Evolutionary conservation across 2,888 invertebrate genomes (phyloP), one percentile per base, ranked within the genome.

Genomic region (Himalopsyche anomala): DNA sequence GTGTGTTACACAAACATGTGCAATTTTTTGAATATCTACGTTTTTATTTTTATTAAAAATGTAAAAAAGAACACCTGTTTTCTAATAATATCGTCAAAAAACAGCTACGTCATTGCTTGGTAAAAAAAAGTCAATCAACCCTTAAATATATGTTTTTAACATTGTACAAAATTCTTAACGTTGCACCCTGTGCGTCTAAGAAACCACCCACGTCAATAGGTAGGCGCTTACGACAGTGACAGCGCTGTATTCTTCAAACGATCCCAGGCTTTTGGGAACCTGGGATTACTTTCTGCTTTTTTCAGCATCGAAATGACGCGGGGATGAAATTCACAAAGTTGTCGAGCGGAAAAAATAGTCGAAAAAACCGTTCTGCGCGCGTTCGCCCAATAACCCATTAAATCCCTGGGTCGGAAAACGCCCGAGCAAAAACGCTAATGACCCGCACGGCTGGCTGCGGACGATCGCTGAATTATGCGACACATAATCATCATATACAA

Each of bases 391-490:
- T 74, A 74, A 74, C 74, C 74, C 74, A 74, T 74, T 74, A 74
- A 74, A 74, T 74, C 36, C 62, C 74, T 28, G 74, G 74, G 74
- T 74, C 74, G 74, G 74, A 74, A 36, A 36, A 74, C 74, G 74
- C 74, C 74, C 28, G 74, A 36, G 74, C 74, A 74, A 74, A 74
- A 74, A 74, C 74, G 74, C 74, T 74, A 74, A 74, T 74, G 74
- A 74, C 74, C 74, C 74, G 62, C 62, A 19, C 62, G 62, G 62
- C 62, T 28, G 28, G 15, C 38, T 74, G 74, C 74, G 74, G 74
- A 36, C 36, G 74, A 74, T 38, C 74, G 74, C 74, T 15, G 36
- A 38, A 74, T 74, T 74, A 74, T 74, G 36, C 74, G 74, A 74
- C 74, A 74, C 74, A 62, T 62, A 74, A 74, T 74, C 74, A 74